Conservation (phyloP, 1,140 invertebrate species). For the Mamestra configurata region DNA sequence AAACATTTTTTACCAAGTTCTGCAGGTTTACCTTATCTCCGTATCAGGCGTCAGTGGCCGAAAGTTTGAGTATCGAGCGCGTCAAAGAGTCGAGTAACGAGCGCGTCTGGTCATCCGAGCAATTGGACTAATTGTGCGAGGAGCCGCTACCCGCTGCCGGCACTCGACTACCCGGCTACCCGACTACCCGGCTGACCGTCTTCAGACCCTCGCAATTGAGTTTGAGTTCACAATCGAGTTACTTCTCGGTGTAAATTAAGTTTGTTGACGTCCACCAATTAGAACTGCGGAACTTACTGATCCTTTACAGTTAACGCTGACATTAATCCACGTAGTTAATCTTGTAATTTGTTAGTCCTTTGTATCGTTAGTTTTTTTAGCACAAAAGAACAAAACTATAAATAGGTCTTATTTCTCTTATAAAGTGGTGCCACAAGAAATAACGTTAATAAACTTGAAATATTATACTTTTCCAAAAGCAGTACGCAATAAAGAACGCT, state of each 20-base stretch:
- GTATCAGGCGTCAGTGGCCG: not conserved
- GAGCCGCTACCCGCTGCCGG: no score
- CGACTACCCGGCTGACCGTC: not conserved
- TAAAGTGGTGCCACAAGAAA: no score
- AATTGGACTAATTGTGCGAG: not conserved
- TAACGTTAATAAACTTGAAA: not conserved
- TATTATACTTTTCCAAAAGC: not conserved
- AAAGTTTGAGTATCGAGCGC: no score
- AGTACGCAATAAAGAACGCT: not conserved
- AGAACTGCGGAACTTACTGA: not conserved
- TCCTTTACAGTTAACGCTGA: not conserved
- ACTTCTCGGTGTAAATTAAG: constrained; percentile 25
- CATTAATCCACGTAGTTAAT: no score
- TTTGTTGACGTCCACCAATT: constrained; percentile 25
- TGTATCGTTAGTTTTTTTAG: no score
- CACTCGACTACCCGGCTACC: not conserved
- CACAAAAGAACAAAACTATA: no score
- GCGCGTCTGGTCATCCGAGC: not conserved
- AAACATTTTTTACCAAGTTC: not conserved
- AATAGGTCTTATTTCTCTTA: no score
- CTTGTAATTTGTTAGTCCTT: no score
- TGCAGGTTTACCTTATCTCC: not conserved
- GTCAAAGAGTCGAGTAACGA: not conserved
- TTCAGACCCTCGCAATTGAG: constrained; percentile 1
- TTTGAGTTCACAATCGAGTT: constrained; percentile 28